These are phyloP conservation scores for Lagopus muta DNA, from an alignment of 2,113 vertebrate genomes.

Conservation along the genomic window DNA sequence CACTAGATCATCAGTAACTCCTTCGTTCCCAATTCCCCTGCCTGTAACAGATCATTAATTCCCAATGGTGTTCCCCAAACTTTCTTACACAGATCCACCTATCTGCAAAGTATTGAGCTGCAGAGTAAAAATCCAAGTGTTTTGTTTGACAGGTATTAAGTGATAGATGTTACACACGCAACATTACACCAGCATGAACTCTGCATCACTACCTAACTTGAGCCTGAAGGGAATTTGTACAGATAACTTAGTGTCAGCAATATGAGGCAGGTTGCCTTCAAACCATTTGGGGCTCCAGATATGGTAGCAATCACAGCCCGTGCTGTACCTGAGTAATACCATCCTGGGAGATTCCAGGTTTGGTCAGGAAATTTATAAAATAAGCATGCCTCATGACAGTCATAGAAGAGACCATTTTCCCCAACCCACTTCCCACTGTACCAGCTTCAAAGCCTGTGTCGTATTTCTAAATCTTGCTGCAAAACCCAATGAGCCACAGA, in stretches of 20 bases:
- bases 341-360: neutral
- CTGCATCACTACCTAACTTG: neutral
- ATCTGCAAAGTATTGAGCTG: neutral
- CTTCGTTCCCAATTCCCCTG: neutral
- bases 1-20: neutral
- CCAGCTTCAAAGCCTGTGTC: neutral
- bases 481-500: neutral
- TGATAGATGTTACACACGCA: neutral
- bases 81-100: neutral
- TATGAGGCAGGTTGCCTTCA: neutral
- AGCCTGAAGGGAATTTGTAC: neutral
- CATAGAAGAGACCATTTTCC: neutral
- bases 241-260: neutral
- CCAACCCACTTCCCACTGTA: neutral
- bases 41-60: neutral
- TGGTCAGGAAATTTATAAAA: neutral
- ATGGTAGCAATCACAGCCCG: neutral
- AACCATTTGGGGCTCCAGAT: neutral
- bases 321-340: neutral
- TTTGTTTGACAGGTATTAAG: neutral
- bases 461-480: neutral
- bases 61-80: neutral
- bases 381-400: neutral
- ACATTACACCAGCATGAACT: neutral
- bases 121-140: neutral